Conservation (phyloP, 2,797 vertebrate species). For the Scolopax rusticola region DNA sequence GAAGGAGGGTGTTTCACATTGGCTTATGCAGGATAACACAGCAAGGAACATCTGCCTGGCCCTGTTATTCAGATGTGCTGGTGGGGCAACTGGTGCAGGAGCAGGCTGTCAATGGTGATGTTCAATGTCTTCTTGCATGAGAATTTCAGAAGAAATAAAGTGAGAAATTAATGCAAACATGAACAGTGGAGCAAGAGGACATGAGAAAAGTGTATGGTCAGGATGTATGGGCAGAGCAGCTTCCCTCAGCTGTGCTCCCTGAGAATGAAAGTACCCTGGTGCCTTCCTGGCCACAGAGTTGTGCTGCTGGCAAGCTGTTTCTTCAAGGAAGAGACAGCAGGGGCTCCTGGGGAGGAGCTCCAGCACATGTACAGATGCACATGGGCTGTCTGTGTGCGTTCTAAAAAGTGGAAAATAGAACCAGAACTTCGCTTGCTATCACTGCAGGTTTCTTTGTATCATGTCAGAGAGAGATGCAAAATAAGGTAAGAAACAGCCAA, state of each 20-base stretch:
- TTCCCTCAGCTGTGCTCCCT: background rate
- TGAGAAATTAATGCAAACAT: background rate
- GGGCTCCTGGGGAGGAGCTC: background rate
- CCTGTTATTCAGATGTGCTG: background rate
- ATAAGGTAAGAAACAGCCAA: background rate
- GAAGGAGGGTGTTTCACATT: background rate
- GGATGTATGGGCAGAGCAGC: background rate
- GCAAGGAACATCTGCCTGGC: background rate
- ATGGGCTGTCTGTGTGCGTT: fast-evolving
- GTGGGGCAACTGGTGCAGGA: background rate
- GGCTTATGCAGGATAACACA: background rate
- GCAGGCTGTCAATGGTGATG: background rate
- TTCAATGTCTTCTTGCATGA: background rate
- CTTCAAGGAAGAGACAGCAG: background rate
- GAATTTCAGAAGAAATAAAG: background rate
- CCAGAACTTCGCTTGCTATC: fast-evolving
- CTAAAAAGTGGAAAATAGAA: background rate
- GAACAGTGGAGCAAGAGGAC: background rate
- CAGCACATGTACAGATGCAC: background rate
- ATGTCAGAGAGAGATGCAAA: background rate
- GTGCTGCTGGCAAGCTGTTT: fast-evolving
- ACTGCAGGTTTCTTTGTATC: background rate
- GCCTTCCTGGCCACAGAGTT: background rate
- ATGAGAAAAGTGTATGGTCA: background rate
- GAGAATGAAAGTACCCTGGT: background rate